Percentiles rank a stretch among this genome's conserved stretches.
Conservation (phyloP, 2,797 vertebrate species). For the Gouania willdenowi region DNA sequence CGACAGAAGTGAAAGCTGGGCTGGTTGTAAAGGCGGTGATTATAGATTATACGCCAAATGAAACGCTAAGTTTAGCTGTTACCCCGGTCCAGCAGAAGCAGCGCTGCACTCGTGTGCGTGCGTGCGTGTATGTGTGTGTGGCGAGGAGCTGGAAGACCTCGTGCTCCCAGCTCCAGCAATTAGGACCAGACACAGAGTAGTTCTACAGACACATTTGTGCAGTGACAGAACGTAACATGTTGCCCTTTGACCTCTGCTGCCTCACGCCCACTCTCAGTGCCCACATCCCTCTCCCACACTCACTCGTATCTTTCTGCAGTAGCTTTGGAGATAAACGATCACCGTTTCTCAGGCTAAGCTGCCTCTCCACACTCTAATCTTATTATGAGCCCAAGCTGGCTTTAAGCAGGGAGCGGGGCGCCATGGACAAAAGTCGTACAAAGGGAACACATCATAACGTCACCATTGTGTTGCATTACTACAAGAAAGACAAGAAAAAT, state of each 20-base stretch:
- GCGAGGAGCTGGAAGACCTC: too few relatives aligned
- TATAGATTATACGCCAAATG: neutral
- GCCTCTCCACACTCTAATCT: conserved; percentile 71
- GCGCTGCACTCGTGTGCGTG: too few relatives aligned
- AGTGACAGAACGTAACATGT: neutral
- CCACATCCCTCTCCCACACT: conserved; percentile 9
- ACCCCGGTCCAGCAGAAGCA: too few relatives aligned
- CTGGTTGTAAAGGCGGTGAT: conserved; percentile 16
- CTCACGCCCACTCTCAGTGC: conserved; percentile 16
- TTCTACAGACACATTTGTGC: conserved; percentile 9
- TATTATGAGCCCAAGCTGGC: conserved; percentile 75
- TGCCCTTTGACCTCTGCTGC: conserved; percentile 31
- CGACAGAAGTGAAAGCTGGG: conserved; percentile 27
- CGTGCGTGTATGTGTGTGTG: too few relatives aligned
- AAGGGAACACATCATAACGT: conserved; percentile 53
- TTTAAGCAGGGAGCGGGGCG: conserved; percentile 50
- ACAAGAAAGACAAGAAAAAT: too few relatives aligned
- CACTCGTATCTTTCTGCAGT: conserved; percentile 31
- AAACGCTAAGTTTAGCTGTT: neutral
- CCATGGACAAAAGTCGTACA: conserved; percentile 48
- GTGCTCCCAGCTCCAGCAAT: neutral
- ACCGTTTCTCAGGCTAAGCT: conserved; percentile 65
- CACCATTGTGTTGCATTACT: too few relatives aligned
- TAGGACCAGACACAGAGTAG: neutral
- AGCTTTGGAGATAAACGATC: conserved; percentile 52